These are phyloP conservation scores for Brevipalpus yothersi DNA, from an alignment of 1,140 invertebrate genomes.

Conservation along the genomic window DNA sequence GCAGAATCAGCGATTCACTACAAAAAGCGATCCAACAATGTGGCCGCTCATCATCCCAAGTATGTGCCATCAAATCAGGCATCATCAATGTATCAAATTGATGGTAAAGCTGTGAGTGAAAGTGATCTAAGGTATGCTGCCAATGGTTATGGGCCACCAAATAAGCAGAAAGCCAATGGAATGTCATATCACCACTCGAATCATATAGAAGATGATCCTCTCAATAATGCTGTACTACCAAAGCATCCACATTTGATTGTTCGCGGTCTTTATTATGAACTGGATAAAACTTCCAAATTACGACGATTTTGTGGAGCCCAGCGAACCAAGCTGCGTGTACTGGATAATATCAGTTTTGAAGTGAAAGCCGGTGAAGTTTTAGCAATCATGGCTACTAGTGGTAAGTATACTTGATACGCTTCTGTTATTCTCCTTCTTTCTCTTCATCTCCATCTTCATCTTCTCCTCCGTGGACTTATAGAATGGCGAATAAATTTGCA, in stretches of 20 bases:
- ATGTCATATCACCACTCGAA: neutral
- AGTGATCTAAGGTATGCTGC: neutral
- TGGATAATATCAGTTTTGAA: constrained; percentile 50
- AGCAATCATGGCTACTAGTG: constrained; percentile 54
- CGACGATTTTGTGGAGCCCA: constrained; percentile 15
- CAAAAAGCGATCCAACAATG: neutral
- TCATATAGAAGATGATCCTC: neutral
- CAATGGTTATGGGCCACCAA: neutral
- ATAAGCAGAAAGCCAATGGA: neutral
- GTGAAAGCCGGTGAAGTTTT: constrained; percentile 66
- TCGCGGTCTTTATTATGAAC: constrained; percentile 24
- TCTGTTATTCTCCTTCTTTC: neutral
- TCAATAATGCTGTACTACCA: neutral
- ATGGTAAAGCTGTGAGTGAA: constrained; percentile 1
- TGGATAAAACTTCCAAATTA: constrained; percentile 21
- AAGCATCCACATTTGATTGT: constrained; percentile 37
- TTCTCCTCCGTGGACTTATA: neutral
- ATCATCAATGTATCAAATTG: neutral
- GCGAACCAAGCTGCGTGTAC: constrained; percentile 20
- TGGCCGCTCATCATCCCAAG: neutral
- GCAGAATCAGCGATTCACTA: neutral
- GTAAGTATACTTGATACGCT: constrained; percentile 17
- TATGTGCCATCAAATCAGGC: neutral
- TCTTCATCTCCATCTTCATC: no score
- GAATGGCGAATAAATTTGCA: no score